Evolutionary conservation across 1,140 invertebrate genomes (phyloP), one percentile per base, ranked within the genome.

Genomic region (Drosophila saltans): DNA sequence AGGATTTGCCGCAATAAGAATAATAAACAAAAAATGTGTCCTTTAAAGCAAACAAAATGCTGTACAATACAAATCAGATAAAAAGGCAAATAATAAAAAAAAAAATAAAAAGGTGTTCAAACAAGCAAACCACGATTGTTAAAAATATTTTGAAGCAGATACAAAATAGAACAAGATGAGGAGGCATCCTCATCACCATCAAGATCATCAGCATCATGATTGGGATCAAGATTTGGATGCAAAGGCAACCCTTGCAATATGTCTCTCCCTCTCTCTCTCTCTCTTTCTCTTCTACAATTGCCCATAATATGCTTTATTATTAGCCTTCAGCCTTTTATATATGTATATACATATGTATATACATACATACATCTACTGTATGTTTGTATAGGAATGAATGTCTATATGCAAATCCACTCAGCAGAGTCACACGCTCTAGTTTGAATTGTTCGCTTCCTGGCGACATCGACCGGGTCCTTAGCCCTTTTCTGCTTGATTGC

Each of bases 61-160:
- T 77, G 66, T 69, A 88, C 83, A 88, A 79, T 78, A 71, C 72
- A 86, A 81, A 86, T 88, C 84, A 80, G 84, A 88, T 89, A 84
- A 88, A 81, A 83, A 68, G 69, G 65, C 62, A 74, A 70, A 59
- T 63, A 83, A 16, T 16, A 16, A 16, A 16, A 16, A 16, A 16
- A 16, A 16, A 16, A 16, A 16, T 16, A 62, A 86, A 83, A 89
- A 89, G 84, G 84, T 89, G 84, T 89, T 90, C 84, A 89, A 89
- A 89, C 84, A 89, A 84, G 84, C 84, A 89, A 89, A 89, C 84
- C 84, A 89, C 84, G 84, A 89, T 90, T 89, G 85, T 89, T 88
- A 74, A 80, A 89, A 89, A 89, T 90, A 89, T 89, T 89, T 84
- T 89, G 84, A 89, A 81, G 85, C 85, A 60, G 66, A 66, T 80